These are phyloP conservation scores for Eupsittula cactorum DNA, from an alignment of 2,113 vertebrate genomes.

Conservation along the genomic window DNA sequence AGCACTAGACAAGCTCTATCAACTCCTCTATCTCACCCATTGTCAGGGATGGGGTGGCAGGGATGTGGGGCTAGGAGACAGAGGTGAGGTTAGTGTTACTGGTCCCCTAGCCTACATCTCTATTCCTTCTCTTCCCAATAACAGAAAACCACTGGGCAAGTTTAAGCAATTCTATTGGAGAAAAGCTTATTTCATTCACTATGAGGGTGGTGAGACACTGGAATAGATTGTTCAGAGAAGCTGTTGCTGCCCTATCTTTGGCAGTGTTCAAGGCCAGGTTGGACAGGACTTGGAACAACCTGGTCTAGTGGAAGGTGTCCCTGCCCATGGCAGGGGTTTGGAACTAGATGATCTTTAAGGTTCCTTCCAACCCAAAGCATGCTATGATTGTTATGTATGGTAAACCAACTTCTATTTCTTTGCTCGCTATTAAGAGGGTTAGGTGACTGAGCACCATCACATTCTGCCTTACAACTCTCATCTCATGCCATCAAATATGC, in stretches of 20 bases:
- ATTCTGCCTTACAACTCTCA: not conserved
- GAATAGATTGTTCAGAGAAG: not conserved
- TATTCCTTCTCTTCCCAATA: not conserved
- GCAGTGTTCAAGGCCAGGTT: not conserved
- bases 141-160: not conserved
- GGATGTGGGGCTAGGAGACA: not conserved
- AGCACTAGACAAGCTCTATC: not conserved
- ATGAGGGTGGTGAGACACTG: not conserved
- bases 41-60: not conserved
- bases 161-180: not conserved
- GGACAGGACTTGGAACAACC: not conserved
- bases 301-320: not conserved
- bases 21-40: not conserved
- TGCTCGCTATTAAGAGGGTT: not conserved
- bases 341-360: not conserved
- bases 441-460: not conserved
- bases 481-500: not conserved
- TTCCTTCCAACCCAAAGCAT: not conserved
- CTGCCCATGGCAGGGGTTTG: not conserved
- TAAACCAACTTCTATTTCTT: not conserved
- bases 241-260: not conserved
- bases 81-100: not conserved
- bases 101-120: not conserved
- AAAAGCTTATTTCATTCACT: not conserved
- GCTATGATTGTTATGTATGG: not conserved